phyloP scores from a whole-genome alignment of 1,140 invertebrate species.

The Cotesia glomerata region DNA sequence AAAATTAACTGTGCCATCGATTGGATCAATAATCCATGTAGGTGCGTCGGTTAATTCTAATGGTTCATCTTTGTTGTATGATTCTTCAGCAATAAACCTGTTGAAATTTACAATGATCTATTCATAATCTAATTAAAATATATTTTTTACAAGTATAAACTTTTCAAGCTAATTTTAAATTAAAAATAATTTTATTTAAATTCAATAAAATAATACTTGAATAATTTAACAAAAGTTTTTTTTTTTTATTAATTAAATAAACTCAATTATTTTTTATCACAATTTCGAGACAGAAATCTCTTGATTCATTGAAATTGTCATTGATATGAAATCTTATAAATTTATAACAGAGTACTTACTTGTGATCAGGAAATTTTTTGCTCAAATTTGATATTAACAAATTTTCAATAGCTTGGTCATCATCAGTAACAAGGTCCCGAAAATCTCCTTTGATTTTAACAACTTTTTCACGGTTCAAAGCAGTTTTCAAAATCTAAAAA shows the following conservation, averaged over 20 bases:
- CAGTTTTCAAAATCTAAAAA: constrained; percentile 42
- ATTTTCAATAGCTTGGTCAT: constrained; percentile 79
- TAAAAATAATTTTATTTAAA: not conserved
- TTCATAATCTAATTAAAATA: not conserved
- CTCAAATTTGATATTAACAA: constrained; percentile 70
- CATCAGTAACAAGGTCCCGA: constrained; percentile 82
- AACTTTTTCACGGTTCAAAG: constrained; percentile 65
- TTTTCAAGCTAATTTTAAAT: not conserved
- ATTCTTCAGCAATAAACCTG: constrained; percentile 88
- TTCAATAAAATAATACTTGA: no score
- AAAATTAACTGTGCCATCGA: constrained; percentile 79
- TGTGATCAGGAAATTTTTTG: constrained; percentile 74
- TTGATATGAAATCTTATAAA: no score
- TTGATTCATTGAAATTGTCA: no score
- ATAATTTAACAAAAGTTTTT: no score
- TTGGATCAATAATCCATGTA: constrained; percentile 91
- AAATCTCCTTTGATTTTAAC: constrained; percentile 75
- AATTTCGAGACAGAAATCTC: no score
- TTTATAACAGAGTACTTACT: constrained; percentile 60
- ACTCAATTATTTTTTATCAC: no score
- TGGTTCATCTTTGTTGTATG: constrained; percentile 58
- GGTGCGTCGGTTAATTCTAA: constrained; percentile 76
- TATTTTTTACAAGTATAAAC: not conserved
- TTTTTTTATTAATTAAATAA: no score
- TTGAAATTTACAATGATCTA: constrained; percentile 7